Conservation (phyloP, 2,797 vertebrate genomes). For the Buceros bicornis region DNA sequence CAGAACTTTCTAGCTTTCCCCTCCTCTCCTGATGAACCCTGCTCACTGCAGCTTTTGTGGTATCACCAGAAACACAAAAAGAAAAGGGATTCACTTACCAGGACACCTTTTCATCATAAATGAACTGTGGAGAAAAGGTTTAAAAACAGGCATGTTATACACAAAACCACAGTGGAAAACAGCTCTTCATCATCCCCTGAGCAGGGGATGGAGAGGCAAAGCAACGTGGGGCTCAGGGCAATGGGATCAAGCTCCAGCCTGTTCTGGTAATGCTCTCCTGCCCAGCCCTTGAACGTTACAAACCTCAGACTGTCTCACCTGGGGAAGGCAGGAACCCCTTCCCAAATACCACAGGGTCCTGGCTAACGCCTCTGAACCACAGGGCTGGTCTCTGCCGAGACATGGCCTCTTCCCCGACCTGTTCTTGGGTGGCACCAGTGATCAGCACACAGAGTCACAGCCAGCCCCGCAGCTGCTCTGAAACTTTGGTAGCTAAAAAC, state of each 20-base stretch:
- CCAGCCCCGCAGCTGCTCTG: background rate
- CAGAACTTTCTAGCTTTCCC: background rate
- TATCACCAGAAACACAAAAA: background rate
- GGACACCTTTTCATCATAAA: constrained; percentile 95
- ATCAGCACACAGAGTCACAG: accelerated
- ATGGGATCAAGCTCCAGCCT: background rate
- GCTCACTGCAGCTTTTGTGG: background rate
- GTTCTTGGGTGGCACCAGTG: accelerated
- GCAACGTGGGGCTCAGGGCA: background rate
- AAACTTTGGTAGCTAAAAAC: background rate
- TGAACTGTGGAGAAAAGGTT: constrained; percentile 86
- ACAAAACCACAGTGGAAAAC: background rate
- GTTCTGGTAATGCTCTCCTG: background rate
- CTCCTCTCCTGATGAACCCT: background rate
- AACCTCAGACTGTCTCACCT: background rate
- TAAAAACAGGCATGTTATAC: constrained; percentile 12
- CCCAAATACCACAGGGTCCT: background rate
- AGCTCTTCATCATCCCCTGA: background rate
- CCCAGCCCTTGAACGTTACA: background rate
- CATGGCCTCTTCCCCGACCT: background rate
- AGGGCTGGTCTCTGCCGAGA: background rate
- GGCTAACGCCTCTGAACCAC: background rate
- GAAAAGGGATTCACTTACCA: constrained; percentile 84
- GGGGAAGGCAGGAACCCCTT: background rate
- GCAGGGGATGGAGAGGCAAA: background rate